Percentiles rank a stretch among this genome's conserved stretches.
Evolutionary conservation across 2,113 vertebrate species (phyloP).

Genomic region (Rhineura floridana): DNA sequence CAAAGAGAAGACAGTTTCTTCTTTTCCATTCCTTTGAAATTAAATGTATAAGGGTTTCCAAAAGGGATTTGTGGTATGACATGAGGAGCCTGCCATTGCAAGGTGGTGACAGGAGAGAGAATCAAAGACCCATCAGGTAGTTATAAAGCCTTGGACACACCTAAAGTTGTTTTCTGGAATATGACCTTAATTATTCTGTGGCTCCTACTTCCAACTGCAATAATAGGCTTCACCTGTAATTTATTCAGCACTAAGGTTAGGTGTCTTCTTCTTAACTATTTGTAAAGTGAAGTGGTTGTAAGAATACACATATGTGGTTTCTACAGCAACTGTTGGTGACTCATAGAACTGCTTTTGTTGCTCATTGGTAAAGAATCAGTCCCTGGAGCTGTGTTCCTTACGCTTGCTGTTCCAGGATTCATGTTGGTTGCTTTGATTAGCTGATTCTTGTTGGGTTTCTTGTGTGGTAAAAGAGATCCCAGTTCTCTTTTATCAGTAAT

Average conservation of each 20-base stretch:
- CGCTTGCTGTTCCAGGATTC: background rate
- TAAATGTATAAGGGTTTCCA: background rate
- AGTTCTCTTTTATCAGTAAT: background rate
- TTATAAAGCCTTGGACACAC: background rate
- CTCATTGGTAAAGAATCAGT: background rate
- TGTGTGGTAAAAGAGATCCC: background rate
- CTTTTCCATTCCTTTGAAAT: background rate
- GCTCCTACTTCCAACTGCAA: conserved; percentile 12
- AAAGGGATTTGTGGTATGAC: background rate
- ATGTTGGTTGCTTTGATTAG: conserved; percentile 22
- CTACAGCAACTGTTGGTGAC: background rate
- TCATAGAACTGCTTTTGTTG: conserved; percentile 14
- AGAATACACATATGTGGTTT: conserved; percentile 11
- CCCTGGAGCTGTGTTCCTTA: background rate
- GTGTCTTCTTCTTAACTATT: background rate
- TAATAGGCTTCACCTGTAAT: conserved; percentile 8
- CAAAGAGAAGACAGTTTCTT: background rate
- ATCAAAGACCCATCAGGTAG: background rate
- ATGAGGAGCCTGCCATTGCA: background rate
- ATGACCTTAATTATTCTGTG: background rate
- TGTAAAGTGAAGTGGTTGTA: too few relatives aligned
- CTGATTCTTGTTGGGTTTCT: background rate
- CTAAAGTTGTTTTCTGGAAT: background rate
- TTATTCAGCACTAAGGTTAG: background rate
- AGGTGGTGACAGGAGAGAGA: background rate